Conservation (phyloP, 2,888 invertebrate genomes). For the Eupithecia inturbata region DNA sequence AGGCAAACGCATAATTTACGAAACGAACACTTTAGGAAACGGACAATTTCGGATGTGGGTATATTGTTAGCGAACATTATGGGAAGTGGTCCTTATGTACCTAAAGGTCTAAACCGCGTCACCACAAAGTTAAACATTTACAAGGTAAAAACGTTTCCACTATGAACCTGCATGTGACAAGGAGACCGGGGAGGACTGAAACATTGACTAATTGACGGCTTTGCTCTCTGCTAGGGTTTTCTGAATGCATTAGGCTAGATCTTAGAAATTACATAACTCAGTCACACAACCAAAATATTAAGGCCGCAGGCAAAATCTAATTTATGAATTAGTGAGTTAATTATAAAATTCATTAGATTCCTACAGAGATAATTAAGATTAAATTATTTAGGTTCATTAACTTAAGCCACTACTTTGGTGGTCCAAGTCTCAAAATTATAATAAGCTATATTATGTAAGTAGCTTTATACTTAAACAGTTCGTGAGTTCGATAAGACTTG, state of each 20-base stretch:
- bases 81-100: background rate
- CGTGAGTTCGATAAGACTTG: background rate
- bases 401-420: constrained; percentile 6
- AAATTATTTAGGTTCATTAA: background rate
- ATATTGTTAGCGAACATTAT: background rate
- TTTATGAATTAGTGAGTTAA: background rate
- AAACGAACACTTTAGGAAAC: too few species aligned
- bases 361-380: background rate
- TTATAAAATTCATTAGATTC: background rate
- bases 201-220: background rate
- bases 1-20: background rate
- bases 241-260: background rate
- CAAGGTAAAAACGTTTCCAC: background rate
- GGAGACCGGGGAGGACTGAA: background rate
- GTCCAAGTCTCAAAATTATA: constrained; percentile 2
- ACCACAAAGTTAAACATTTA: background rate
- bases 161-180: background rate
- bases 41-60: background rate
- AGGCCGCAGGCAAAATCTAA: background rate
- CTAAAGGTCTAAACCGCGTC: background rate
- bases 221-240: background rate
- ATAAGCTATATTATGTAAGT: background rate
- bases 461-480: background rate
- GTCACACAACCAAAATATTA: background rate
- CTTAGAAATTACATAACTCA: background rate